Evolutionary conservation across 2,888 invertebrate species (phyloP).

Genomic region (Ptychoptera albimana): DNA sequence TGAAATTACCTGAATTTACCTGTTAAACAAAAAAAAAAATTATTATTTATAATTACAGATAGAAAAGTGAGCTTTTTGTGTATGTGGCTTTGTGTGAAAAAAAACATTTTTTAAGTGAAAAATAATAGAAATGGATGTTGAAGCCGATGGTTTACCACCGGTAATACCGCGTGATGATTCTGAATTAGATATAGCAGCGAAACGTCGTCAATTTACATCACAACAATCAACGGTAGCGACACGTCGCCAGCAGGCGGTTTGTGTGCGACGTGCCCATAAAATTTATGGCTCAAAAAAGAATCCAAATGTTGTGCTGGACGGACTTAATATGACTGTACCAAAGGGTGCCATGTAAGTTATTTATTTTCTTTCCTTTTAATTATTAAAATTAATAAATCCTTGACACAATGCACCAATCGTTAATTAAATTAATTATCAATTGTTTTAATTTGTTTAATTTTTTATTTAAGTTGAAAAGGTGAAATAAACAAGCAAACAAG

Average conservation of each 20-base stretch:
- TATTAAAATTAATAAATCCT: not conserved
- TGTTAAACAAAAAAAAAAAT: no score
- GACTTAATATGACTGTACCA: conserved; percentile 82
- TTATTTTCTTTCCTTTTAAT: not conserved
- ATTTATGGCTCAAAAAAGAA: conserved; percentile 65
- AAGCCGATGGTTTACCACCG: conserved; percentile 28
- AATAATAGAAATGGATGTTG: conserved; percentile 30
- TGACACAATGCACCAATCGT: no score
- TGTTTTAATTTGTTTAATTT: no score
- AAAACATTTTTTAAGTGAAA: no score
- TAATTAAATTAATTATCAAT: no score
- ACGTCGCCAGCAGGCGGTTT: conserved; percentile 65
- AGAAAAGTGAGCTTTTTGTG: no score
- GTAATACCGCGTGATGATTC: conserved; percentile 18
- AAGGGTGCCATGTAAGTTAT: conserved; percentile 70
- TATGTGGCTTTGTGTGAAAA: no score
- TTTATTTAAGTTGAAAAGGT: no score
- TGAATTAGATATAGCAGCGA: conserved; percentile 34
- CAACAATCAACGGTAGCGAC: conserved; percentile 56
- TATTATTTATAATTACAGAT: no score
- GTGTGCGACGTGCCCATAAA: conserved; percentile 69
- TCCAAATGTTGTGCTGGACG: conserved; percentile 68
- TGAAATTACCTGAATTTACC: no score
- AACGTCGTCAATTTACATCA: conserved; percentile 37
- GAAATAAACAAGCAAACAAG: no score